These are phyloP conservation scores for Arremon aurantiirostris DNA, from an alignment of 2,797 vertebrate genomes.

Conservation along the genomic window DNA sequence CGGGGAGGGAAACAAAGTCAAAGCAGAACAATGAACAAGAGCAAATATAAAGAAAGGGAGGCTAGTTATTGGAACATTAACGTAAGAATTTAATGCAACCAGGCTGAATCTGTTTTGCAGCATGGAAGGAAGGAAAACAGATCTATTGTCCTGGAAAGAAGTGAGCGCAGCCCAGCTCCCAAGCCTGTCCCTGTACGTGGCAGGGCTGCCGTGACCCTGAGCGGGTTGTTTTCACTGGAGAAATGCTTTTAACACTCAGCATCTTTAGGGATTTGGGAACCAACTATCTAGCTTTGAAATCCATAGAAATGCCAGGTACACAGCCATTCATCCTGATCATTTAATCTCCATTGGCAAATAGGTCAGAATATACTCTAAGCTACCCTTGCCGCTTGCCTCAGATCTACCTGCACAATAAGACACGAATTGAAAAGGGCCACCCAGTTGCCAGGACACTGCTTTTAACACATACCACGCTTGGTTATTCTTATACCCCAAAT, in stretches of 20 bases:
- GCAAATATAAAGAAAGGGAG: conserved; percentile 43
- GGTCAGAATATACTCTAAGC: background rate
- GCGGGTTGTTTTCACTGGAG: background rate
- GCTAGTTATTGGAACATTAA: conserved; percentile 58
- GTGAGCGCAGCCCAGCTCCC: background rate
- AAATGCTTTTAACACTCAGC: background rate
- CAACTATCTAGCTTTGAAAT: background rate
- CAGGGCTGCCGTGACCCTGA: background rate
- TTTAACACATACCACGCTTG: background rate
- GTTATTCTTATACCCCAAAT: background rate
- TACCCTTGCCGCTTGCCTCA: background rate
- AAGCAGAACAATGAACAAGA: conserved; percentile 64
- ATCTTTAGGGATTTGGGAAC: background rate
- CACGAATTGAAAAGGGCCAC: background rate
- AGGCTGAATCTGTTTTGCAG: conserved; percentile 31
- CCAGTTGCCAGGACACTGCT: background rate
- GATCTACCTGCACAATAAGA: background rate
- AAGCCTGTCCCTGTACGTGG: background rate
- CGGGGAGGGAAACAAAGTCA: conserved; percentile 58
- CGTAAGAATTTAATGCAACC: conserved; percentile 26
- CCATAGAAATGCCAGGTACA: rapidly evolving
- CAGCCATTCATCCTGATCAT: background rate
- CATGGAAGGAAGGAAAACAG: background rate
- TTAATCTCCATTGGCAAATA: background rate
- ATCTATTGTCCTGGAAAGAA: conserved; percentile 23